Evolutionary conservation across 2,888 invertebrate species (phyloP).

Genomic region (Agelastica alni): DNA sequence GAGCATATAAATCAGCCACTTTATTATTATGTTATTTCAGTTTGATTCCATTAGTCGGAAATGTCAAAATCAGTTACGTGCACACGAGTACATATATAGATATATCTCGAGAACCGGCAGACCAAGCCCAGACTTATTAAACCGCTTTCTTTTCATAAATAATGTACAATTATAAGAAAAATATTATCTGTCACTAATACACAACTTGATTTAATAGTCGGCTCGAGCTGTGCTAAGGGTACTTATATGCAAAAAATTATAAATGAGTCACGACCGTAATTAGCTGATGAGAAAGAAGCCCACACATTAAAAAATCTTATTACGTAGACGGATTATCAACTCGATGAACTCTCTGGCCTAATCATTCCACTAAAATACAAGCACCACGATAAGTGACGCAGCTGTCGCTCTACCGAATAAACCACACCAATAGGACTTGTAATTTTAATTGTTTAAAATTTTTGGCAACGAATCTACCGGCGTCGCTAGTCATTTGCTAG

Average conservation of each 20-base stretch:
- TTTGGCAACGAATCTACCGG: no score
- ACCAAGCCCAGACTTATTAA: conserved; percentile 27
- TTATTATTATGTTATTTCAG: conserved; percentile 24
- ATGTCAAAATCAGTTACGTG: conserved; percentile 25
- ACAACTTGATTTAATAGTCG: conserved; percentile 1
- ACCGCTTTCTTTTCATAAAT: conserved; percentile 29
- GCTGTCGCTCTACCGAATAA: no score
- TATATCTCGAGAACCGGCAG: conserved; percentile 20
- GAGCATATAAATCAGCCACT: conserved; percentile 5
- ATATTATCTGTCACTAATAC: conserved; percentile 6
- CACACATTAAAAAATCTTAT: background rate
- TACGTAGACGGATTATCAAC: background rate
- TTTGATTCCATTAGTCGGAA: conserved; percentile 27
- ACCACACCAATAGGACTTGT: no score
- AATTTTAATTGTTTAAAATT: no score
- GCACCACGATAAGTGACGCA: background rate
- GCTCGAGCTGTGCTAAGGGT: background rate
- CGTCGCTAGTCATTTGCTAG: no score
- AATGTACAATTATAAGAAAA: conserved; percentile 22
- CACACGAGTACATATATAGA: conserved; percentile 24
- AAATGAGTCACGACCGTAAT: background rate
- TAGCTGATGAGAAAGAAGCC: background rate
- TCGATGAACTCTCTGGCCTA: background rate
- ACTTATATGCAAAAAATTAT: background rate
- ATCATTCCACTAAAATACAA: background rate